Conservation (phyloP, 2,888 invertebrate genomes). For the Melanchra persicariae region DNA sequence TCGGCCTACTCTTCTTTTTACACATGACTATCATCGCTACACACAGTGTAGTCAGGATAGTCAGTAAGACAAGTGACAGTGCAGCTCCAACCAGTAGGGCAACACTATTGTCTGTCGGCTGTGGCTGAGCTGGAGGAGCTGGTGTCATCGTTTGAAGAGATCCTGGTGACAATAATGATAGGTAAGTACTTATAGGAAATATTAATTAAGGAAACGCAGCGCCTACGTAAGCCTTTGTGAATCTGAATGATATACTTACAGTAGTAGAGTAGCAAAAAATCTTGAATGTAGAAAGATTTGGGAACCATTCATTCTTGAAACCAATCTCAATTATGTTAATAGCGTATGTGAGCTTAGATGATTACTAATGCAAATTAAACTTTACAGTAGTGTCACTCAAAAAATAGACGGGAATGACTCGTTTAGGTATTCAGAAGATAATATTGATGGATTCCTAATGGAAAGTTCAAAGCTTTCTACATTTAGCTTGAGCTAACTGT, state of each 20-base stretch:
- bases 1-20: constrained; percentile 82
- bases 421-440: not conserved
- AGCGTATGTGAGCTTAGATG: not conserved
- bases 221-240: not conserved
- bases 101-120: constrained; percentile 80
- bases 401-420: not conserved
- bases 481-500: constrained; percentile 7
- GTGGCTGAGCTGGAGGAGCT: constrained; percentile 72
- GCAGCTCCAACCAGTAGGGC: constrained; percentile 86
- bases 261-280: not conserved
- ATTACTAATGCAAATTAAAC: too few species aligned
- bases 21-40: constrained; percentile 87
- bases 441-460: not conserved
- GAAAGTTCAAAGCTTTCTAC: constrained; percentile 11
- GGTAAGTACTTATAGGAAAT: too few species aligned
- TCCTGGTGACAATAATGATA: constrained; percentile 67
- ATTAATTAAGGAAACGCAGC: not conserved
- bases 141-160: constrained; percentile 88
- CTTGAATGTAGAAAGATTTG: not conserved
- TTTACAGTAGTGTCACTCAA: not conserved
- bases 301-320: not conserved
- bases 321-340: too few species aligned
- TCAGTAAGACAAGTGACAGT: constrained; percentile 84
- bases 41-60: constrained; percentile 86
- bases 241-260: not conserved